Conservation (phyloP, 1,140 invertebrate species). For the Alviniconcha marisindica region DNA sequence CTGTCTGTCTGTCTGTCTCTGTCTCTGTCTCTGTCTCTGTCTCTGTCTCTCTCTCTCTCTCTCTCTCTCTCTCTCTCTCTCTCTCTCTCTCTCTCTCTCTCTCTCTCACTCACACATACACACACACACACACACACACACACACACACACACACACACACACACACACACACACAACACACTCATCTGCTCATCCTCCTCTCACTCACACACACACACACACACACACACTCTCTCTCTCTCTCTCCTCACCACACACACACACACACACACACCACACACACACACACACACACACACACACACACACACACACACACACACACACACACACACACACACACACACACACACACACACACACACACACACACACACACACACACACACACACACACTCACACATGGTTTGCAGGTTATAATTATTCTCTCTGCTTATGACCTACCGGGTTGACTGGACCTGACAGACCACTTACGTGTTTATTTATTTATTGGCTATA, state of each 20-base stretch:
- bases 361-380: constrained; percentile 17
- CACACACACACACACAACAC: no score
- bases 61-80: neutral
- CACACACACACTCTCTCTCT: neutral
- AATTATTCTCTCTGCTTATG: no score
- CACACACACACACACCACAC: constrained; percentile 2
- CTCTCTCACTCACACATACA: no score
- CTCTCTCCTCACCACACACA: neutral
- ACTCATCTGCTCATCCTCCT: neutral
- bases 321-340: constrained; percentile 16
- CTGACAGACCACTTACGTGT: no score
- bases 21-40: neutral
- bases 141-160: no score
- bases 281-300: neutral
- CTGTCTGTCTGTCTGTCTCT: neutral
- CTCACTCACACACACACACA: constrained; percentile 8
- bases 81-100: neutral
- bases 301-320: constrained; percentile 13
- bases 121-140: no score
- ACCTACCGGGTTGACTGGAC: no score
- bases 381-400: constrained; percentile 8
- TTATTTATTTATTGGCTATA: no score
- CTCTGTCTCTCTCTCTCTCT: neutral
- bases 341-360: constrained; percentile 7
- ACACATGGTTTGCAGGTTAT: neutral